A percentile compares a stretch with the other conserved stretches of the same genome.
Conservation (phyloP, 1,140 invertebrate genomes). For the Calephelis virginiensis region DNA sequence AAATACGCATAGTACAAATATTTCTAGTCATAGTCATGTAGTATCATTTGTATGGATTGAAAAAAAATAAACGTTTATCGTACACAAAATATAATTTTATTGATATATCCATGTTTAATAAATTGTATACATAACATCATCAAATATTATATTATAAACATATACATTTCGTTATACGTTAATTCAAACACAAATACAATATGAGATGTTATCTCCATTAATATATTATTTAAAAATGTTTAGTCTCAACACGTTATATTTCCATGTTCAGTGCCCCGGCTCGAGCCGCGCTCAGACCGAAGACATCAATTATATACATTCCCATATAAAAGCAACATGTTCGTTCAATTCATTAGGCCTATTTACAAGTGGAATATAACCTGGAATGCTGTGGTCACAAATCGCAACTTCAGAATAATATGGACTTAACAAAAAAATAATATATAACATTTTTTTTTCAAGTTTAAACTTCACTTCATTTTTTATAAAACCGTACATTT, state of each 20-base stretch:
- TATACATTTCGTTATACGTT: slow-evolving; percentile 77
- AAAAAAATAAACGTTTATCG: slow-evolving; percentile 71
- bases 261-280: slow-evolving; percentile 47
- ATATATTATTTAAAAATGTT: slow-evolving; percentile 63
- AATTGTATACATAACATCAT: slow-evolving; percentile 79
- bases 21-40: slow-evolving; percentile 54
- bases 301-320: slow-evolving; percentile 67
- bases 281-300: slow-evolving; percentile 29
- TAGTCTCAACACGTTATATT: slow-evolving; percentile 63
- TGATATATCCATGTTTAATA: slow-evolving; percentile 79
- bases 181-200: slow-evolving; percentile 78
- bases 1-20: slow-evolving; percentile 70
- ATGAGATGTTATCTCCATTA: slow-evolving; percentile 76
- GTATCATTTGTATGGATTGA: slow-evolving; percentile 34
- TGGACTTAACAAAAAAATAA: too few species aligned
- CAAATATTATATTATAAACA: slow-evolving; percentile 79
- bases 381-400: slow-evolving; percentile 74
- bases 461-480: too few species aligned
- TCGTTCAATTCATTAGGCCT: slow-evolving; percentile 72
- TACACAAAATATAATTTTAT: slow-evolving; percentile 81
- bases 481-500: too few species aligned
- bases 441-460: too few species aligned
- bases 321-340: slow-evolving; percentile 67
- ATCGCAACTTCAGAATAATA: too few species aligned
- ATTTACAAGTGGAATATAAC: slow-evolving; percentile 76